phyloP scores from a whole-genome alignment of 2,113 vertebrate genomes.

The Acrocephalus kingi region DNA sequence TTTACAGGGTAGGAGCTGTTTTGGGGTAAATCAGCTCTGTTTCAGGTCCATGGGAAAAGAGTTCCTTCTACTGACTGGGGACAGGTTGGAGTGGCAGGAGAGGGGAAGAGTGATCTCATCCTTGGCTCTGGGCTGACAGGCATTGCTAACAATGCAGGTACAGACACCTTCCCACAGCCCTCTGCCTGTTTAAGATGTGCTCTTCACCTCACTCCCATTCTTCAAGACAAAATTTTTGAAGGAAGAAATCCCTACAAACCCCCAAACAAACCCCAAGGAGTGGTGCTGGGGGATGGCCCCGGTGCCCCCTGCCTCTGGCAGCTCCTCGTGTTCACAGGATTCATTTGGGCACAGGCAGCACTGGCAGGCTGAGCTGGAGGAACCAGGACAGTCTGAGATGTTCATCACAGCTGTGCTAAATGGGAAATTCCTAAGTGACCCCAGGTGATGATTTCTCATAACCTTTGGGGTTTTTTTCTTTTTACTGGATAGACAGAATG shows the following conservation, averaged over 20 bases:
- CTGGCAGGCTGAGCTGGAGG: neutral
- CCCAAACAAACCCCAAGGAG: no score
- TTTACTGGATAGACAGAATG: neutral
- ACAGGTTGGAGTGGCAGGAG: accelerated
- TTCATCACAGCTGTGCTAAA: neutral
- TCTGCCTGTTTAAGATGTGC: accelerated
- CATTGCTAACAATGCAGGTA: accelerated
- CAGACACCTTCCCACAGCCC: neutral
- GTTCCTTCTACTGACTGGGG: neutral
- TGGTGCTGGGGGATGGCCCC: neutral
- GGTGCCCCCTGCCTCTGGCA: neutral
- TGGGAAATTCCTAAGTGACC: neutral
- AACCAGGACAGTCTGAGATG: neutral
- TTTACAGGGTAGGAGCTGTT: neutral
- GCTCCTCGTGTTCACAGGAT: accelerated
- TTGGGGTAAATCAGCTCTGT: neutral
- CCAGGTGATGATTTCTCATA: neutral
- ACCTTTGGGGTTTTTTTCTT: neutral
- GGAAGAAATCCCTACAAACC: neutral
- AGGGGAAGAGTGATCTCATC: no score
- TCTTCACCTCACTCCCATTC: neutral
- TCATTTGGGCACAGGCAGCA: neutral
- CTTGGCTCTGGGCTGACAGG: neutral
- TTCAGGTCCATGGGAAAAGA: neutral
- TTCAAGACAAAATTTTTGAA: neutral